Evolutionary conservation across 2,797 vertebrate genomes (phyloP).

Genomic region (Chrysocyon brachyurus): DNA sequence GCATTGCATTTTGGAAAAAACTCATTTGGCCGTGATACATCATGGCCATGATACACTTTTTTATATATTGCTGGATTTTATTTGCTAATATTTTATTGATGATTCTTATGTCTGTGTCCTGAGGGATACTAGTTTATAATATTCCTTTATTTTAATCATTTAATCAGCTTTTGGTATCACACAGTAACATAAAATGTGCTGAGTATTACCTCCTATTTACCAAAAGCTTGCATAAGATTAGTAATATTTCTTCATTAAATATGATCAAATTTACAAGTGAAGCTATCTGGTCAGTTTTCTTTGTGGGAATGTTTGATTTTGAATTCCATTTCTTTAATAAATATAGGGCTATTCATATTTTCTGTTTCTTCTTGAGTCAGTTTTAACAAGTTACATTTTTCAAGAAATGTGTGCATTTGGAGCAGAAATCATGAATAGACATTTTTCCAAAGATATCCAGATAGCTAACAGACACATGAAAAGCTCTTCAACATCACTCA

Average conservation of each 20-base stretch:
- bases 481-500: neutral
- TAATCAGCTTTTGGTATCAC: neutral
- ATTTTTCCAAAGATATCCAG: neutral
- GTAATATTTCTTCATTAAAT: constrained; percentile 38
- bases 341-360: neutral
- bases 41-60: constrained; percentile 4
- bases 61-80: neutral
- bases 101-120: neutral
- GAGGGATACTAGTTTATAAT: constrained; percentile 31
- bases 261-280: constrained; percentile 28
- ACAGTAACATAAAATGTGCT: neutral
- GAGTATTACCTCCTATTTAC: neutral
- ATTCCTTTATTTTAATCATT: constrained; percentile 8
- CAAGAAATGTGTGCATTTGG: neutral
- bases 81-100: constrained; percentile 55
- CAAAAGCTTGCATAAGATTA: constrained; percentile 2
- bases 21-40: constrained; percentile 13
- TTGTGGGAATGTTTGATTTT: constrained; percentile 44
- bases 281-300: neutral
- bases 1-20: constrained; percentile 54
- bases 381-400: constrained; percentile 51
- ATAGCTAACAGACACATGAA: neutral
- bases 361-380: constrained; percentile 58
- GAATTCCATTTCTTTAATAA: constrained; percentile 32
- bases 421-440: neutral